Conservation (phyloP, 1,140 invertebrate species). For the Leptinotarsa defecta region DNA sequence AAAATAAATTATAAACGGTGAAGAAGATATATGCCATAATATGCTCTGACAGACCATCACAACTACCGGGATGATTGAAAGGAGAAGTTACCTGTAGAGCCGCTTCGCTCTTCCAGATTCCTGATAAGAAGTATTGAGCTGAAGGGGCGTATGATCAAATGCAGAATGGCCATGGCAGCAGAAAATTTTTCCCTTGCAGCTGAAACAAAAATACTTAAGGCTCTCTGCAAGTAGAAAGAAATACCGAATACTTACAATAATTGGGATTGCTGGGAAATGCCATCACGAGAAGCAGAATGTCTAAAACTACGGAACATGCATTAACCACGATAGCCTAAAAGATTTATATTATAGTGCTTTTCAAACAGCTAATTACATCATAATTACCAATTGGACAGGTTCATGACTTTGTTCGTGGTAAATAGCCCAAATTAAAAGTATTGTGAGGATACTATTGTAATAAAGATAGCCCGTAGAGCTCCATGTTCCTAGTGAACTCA, state of each 20-base stretch:
- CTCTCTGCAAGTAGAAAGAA: background rate
- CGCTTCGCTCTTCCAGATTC: conserved; percentile 36
- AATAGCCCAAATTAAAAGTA: conserved; percentile 35
- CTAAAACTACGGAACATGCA: conserved; percentile 33
- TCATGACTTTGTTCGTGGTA: conserved; percentile 33
- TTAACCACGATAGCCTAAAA: conserved; percentile 36
- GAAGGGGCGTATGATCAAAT: conserved; percentile 33
- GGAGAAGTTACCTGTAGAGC: conserved; percentile 26
- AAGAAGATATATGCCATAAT: too few species aligned
- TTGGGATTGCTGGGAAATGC: conserved; percentile 27
- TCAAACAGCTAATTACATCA: background rate
- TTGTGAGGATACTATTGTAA: conserved; percentile 34
- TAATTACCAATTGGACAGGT: conserved; percentile 35
- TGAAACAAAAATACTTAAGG: conserved; percentile 18
- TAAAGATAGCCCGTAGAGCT: conserved; percentile 31
- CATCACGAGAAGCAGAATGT: conserved; percentile 35
- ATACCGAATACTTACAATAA: conserved; percentile 22
- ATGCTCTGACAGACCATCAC: too few species aligned
- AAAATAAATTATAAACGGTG: too few species aligned
- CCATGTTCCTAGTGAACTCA: conserved; percentile 34
- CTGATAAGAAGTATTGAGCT: conserved; percentile 29
- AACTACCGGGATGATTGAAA: too few species aligned
- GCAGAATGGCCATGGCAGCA: conserved; percentile 36
- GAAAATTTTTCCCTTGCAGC: conserved; percentile 34
- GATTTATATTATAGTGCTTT: background rate